phyloP scores from a whole-genome alignment of 2,113 vertebrate species.

The Colius striatus region DNA sequence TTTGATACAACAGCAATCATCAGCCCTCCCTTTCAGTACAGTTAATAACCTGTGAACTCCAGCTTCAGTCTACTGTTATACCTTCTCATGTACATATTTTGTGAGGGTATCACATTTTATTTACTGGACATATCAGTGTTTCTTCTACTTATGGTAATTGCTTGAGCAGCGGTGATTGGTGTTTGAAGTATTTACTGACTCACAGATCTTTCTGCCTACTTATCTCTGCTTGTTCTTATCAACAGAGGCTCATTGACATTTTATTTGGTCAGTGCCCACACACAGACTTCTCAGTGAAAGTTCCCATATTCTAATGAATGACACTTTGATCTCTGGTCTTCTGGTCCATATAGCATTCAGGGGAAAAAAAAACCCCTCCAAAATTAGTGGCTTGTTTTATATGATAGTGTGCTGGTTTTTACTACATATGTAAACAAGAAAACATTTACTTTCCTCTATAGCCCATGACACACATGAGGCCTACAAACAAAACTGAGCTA shows the following conservation, averaged over 20 bases:
- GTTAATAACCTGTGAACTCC: slow-evolving; percentile 25
- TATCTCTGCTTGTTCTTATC: slow-evolving; percentile 13
- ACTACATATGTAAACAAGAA: not conserved
- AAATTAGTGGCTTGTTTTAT: not conserved
- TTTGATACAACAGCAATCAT: not conserved
- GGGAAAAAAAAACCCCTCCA: not conserved
- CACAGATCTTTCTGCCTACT: not conserved
- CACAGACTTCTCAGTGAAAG: not conserved
- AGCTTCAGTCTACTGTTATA: not conserved
- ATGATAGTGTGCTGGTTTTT: not conserved
- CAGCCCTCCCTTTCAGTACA: not conserved
- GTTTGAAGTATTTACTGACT: slow-evolving; percentile 26
- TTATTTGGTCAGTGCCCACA: not conserved
- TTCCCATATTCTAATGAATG: not conserved
- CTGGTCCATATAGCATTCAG: not conserved
- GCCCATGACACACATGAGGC: no score
- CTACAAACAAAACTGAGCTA: not conserved
- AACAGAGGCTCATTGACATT: not conserved
- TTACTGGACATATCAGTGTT: not conserved
- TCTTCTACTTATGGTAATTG: slow-evolving; percentile 14
- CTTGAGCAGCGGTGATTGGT: not conserved
- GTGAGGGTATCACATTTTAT: slow-evolving; percentile 35
- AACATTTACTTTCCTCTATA: not conserved
- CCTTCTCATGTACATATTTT: not conserved
- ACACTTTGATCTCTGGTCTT: not conserved